Evolutionary conservation across 2,797 vertebrate genomes (phyloP).

Genomic region (Xenops minutus): DNA sequence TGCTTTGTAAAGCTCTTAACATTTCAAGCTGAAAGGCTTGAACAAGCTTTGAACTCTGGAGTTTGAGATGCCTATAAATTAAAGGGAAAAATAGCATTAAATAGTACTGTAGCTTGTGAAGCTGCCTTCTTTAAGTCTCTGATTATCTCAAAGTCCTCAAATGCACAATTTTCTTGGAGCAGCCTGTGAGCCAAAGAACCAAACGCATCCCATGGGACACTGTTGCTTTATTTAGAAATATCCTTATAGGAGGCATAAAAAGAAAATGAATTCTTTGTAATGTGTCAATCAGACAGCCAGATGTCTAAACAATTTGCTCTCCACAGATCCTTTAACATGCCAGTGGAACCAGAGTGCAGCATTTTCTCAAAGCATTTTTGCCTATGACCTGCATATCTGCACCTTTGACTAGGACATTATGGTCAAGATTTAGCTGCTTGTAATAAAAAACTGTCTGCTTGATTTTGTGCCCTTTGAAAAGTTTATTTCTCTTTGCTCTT

Average conservation of each 20-base stretch:
- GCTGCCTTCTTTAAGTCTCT: background rate
- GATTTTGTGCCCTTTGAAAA: background rate
- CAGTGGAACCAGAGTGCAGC: background rate
- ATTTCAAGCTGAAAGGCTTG: constrained; percentile 61
- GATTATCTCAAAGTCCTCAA: background rate
- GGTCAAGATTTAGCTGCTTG: background rate
- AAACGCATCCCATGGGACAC: background rate
- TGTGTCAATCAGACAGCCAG: background rate
- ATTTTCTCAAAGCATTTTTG: background rate
- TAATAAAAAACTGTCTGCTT: background rate
- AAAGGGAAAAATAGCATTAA: constrained; percentile 53
- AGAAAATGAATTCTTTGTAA: background rate
- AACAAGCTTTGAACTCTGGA: constrained; percentile 64
- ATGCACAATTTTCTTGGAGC: background rate
- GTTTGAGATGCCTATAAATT: constrained; percentile 50
- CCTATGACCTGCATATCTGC: background rate
- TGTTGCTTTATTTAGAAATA: background rate
- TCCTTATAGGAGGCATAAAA: background rate
- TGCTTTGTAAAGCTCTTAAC: constrained; percentile 70
- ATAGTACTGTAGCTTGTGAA: constrained; percentile 3
- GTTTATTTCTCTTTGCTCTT: background rate
- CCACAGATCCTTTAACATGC: background rate
- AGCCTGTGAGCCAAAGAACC: background rate
- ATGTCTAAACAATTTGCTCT: background rate
- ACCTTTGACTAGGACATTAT: background rate